phyloP scores from a whole-genome alignment of 35 echinoderm and acorn worm genomes.

The Stichopus chloronotus region DNA sequence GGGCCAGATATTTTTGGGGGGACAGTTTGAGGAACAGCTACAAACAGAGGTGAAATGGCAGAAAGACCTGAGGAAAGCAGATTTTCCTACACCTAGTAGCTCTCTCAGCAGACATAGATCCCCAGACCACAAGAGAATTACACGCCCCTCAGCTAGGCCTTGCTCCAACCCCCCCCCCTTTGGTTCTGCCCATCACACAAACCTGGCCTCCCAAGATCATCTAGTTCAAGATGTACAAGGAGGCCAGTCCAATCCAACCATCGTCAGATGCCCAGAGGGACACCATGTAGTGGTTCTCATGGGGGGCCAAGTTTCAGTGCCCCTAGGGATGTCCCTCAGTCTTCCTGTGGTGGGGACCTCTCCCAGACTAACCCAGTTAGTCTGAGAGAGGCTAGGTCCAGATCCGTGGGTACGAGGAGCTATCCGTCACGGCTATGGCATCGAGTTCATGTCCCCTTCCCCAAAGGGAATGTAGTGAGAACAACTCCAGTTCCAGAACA shows the following conservation, averaged over 20 bases:
- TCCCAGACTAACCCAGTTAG: neutral
- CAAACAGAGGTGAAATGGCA: neutral
- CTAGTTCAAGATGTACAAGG: neutral
- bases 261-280: neutral
- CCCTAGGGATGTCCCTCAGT: neutral
- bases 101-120: neutral
- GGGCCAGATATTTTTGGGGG: constrained; percentile 11
- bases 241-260: neutral
- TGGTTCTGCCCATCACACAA: neutral
- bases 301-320: constrained; percentile 9
- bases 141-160: neutral
- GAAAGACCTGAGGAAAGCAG: constrained; percentile 16
- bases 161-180: neutral
- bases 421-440: neutral
- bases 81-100: neutral
- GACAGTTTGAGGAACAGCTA: neutral
- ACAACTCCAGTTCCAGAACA: too few species aligned
- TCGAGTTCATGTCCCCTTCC: constrained; percentile 5
- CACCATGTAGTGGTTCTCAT: neutral
- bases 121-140: neutral
- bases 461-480: neutral
- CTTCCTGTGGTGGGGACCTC: neutral
- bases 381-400: neutral
- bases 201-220: neutral
- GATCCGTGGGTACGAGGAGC: neutral